Conservation (phyloP, 2,113 vertebrate genomes). For the Asarcornis scutulata region DNA sequence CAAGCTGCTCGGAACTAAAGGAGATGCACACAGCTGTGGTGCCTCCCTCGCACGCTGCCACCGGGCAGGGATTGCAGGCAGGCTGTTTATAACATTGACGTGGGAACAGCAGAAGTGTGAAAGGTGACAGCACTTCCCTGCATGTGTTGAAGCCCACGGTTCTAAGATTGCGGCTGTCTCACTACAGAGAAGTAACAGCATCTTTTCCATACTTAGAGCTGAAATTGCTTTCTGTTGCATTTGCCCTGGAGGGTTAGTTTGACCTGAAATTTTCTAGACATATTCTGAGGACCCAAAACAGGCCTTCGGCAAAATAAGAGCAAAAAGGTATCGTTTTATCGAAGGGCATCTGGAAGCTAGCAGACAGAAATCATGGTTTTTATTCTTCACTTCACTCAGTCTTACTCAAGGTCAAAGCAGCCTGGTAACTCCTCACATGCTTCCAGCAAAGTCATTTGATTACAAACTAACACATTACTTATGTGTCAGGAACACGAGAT, state of each 20-base stretch:
- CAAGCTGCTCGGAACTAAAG: neutral
- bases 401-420: neutral
- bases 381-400: neutral
- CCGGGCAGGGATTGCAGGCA: neutral
- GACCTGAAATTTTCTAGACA: slow-evolving; percentile 35
- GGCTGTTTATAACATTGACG: neutral
- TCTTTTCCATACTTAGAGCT: neutral
- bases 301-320: neutral
- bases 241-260: neutral
- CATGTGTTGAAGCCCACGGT: neutral
- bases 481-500: neutral
- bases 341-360: neutral
- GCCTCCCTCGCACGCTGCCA: neutral
- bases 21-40: neutral
- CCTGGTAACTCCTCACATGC: neutral
- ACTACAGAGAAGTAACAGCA: neutral
- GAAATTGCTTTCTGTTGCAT: neutral
- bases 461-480: neutral
- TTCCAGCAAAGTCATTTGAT: neutral
- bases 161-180: neutral
- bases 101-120: neutral
- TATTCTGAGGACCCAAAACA: neutral
- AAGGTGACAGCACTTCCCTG: neutral
- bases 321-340: neutral
- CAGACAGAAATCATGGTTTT: neutral